Percentiles rank a stretch among this genome's conserved stretches.
Evolutionary conservation across 1,140 invertebrate genomes (phyloP).

Genomic region (Homalodisca vitripennis): DNA sequence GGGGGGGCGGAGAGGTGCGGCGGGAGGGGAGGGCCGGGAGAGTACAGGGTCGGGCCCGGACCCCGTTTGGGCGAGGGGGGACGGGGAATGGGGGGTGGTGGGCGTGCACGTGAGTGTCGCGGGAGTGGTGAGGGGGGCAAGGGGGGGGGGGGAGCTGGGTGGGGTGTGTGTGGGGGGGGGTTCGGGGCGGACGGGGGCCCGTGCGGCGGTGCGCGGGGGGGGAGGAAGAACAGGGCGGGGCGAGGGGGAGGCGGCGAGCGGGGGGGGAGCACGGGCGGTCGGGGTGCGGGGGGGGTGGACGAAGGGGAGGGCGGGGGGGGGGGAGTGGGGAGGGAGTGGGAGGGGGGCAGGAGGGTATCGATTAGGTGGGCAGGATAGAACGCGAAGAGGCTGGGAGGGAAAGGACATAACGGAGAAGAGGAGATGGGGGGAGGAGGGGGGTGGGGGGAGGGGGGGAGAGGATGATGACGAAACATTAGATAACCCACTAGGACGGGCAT

Average conservation of each 20-base stretch:
- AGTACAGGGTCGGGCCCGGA: background rate
- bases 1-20: background rate
- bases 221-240: conserved; percentile 5
- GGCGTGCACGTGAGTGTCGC: background rate
- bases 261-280: background rate
- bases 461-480: too few species aligned
- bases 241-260: conserved; percentile 3
- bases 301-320: conserved; percentile 16
- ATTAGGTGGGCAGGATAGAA: background rate
- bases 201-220: background rate
- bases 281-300: conserved; percentile 3
- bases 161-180: background rate
- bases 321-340: conserved; percentile 12
- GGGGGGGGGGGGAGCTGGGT: background rate
- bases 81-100: background rate
- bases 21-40: background rate
- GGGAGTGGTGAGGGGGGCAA: background rate
- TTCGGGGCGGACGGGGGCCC: background rate
- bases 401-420: background rate
- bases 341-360: conserved; percentile 9
- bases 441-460: conserved; percentile 22
- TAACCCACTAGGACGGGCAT: too few species aligned
- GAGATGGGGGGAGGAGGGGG: conserved; percentile 8
- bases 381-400: background rate
- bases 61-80: background rate